Evolutionary conservation across 2,888 invertebrate genomes (phyloP), one percentile per base, ranked within the genome.

Genomic region (Drosophila buzzatii): DNA sequence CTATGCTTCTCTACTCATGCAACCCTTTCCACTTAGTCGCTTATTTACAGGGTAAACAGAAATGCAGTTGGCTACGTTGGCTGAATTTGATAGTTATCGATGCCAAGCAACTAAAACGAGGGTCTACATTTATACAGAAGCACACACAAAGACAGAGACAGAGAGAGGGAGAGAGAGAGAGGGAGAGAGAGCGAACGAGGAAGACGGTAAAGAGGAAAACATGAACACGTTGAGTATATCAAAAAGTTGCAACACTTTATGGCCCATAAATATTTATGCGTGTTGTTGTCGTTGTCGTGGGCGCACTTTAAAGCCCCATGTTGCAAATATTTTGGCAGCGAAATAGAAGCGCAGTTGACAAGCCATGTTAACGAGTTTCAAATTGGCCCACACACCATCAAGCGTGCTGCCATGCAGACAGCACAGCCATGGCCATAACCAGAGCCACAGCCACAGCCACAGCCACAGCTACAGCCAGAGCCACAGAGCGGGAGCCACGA

Each of bases 161-260:
- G 23, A n/a, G 20, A 35, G 27, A 23, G 58, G 8, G 23, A 5
- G 44, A 42, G 10, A 41, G 27, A 31, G 8, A 18, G 27, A 23
- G 23, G 18, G 12, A 27, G n/a, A 0, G 3, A 2, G 23, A 23
- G 12, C 20, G n/a, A n/a, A 23, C 14, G 55, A 18, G 8, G 31
- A 42, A 49, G 49, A 31, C 41, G 16, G 39, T 12, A 39, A 23
- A 33, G 18, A 51, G 12, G 31, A 51, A 18, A 52, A 45, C 42
- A 57, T 20, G 47, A 56, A 59, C 52, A 68, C 42, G 67, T 67
- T 70, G 70, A 83, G 80, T 83, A 75, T 82, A 83, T 85, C 85
- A 83, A 71, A 85, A 85, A 80, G 82, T 85, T 85, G 82, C 83
- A 73, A 73, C 82, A 85, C 82, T 84, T 84, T 85, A 84, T 84